Percentiles rank a stretch among this genome's conserved stretches.
phyloP scores from a whole-genome alignment of 2,797 vertebrate species.

The Selene dorsalis region DNA sequence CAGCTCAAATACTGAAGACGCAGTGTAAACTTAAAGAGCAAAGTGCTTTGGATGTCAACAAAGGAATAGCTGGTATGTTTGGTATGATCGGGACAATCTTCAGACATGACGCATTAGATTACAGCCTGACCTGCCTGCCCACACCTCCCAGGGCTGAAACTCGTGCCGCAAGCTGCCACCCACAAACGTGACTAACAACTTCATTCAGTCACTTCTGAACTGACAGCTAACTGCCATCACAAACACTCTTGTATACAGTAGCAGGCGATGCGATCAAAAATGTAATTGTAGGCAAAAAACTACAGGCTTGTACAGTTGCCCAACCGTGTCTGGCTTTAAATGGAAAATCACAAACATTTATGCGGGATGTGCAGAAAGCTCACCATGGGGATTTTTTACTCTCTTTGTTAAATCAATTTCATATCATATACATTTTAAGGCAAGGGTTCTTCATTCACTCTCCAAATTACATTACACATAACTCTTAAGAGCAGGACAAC shows the following conservation, averaged over 20 bases:
- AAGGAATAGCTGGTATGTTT: conserved; percentile 14
- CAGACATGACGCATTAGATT: conserved; percentile 45
- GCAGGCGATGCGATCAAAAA: background rate
- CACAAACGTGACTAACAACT: conserved; percentile 3
- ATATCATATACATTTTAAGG: background rate
- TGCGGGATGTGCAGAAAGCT: background rate
- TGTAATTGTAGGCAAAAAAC: background rate
- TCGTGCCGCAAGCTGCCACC: conserved; percentile 11
- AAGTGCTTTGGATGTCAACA: background rate
- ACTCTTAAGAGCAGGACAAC: background rate
- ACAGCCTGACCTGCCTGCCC: conserved; percentile 16
- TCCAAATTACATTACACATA: background rate
- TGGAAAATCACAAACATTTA: background rate
- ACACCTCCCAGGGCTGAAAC: conserved; percentile 4
- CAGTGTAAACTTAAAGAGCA: background rate
- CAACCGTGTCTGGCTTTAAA: background rate
- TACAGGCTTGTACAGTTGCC: background rate
- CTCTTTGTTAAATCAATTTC: background rate
- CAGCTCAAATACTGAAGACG: background rate
- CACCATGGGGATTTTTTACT: background rate
- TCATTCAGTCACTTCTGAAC: background rate
- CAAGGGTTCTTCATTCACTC: background rate
- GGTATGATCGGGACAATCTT: conserved; percentile 35
- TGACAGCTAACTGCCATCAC: background rate
- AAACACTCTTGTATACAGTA: background rate